These are phyloP conservation scores for Ivindomyrus marchei DNA, from an alignment of 2,113 vertebrate species.

Conservation along the genomic window DNA sequence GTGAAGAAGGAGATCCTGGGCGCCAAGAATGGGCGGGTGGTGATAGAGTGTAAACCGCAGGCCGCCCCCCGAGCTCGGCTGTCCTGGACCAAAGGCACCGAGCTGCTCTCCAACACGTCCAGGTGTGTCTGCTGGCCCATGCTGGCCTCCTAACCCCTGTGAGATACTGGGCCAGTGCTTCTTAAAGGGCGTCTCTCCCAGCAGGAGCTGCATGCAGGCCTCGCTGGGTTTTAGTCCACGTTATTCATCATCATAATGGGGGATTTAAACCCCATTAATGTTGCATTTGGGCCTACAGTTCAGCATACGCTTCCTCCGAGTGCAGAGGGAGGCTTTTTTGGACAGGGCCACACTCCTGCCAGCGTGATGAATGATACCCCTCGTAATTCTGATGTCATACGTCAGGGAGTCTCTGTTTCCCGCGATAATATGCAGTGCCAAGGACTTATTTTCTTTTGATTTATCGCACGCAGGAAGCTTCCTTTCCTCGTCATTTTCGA, in stretches of 20 bases:
- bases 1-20: slow-evolving; percentile 78
- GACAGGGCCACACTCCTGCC: neutral
- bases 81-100: slow-evolving; percentile 92
- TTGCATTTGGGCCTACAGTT: neutral
- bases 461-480: neutral
- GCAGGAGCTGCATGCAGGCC: neutral
- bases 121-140: slow-evolving; percentile 57
- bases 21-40: slow-evolving; percentile 76
- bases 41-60: slow-evolving; percentile 87
- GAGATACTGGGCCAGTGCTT: neutral
- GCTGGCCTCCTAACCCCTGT: neutral
- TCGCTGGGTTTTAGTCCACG: neutral
- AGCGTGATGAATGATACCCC: neutral
- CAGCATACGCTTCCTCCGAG: neutral
- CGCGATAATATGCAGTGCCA: neutral
- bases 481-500: neutral
- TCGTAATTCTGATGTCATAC: neutral
- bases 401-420: neutral
- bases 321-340: neutral
- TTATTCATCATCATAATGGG: neutral
- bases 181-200: neutral
- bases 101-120: slow-evolving; percentile 80
- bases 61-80: slow-evolving; percentile 82
- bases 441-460: neutral
- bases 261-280: neutral